phyloP scores from a whole-genome alignment of 2,888 invertebrate genomes.

The Ectobius pallidus region DNA sequence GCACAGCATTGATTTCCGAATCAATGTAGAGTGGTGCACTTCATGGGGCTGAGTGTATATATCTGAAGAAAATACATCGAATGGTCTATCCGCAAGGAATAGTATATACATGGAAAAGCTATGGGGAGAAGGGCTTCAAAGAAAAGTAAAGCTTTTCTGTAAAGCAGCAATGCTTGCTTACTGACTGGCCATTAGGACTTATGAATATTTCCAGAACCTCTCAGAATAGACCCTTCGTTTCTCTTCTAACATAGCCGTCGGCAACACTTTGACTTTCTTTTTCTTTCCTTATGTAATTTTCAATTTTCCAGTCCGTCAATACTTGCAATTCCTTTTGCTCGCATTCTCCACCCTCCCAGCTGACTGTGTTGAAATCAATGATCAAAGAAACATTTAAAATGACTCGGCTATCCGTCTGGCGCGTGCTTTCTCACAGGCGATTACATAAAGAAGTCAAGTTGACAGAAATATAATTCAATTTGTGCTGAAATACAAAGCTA shows the following conservation, averaged over 20 bases:
- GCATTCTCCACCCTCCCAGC: too few relatives aligned
- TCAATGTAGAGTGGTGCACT: constrained; percentile 16
- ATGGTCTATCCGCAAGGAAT: constrained; percentile 8
- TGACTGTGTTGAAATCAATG: neutral
- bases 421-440: too few relatives aligned
- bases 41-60: neutral
- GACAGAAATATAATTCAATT: too few relatives aligned
- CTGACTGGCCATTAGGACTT: constrained; percentile 36
- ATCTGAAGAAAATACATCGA: constrained; percentile 14
- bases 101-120: neutral
- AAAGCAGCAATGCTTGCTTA: constrained; percentile 13
- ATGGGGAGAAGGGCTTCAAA: neutral
- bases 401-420: neutral
- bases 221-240: neutral
- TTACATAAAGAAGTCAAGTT: too few relatives aligned
- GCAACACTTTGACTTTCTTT: constrained; percentile 6
- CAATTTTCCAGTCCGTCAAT: neutral
- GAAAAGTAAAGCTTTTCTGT: constrained; percentile 6
- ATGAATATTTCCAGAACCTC: constrained; percentile 35
- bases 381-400: constrained; percentile 17
- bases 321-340: neutral
- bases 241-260: neutral
- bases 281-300: neutral
- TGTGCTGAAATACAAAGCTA: too few relatives aligned
- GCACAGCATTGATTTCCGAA: constrained; percentile 24